Evolutionary conservation across 92 coral and sea anemone genomes (phyloP), one percentile per base, ranked within the genome.

Genomic region (Muricea muricata): DNA sequence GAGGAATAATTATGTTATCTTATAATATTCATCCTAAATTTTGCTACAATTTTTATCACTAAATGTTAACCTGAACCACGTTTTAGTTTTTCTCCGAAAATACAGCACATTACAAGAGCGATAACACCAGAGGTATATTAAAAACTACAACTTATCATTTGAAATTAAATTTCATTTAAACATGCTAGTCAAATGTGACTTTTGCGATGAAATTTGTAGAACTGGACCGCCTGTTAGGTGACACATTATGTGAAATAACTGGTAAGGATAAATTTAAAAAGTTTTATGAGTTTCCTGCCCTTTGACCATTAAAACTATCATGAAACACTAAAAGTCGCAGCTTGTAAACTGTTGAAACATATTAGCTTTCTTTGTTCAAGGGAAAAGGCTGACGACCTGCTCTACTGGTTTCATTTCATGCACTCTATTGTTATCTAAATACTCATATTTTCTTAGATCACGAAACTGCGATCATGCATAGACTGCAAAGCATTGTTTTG

Each of bases 381-480:
- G n/a, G n/a, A n/a, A n/a, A n/a, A n/a, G n/a, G n/a, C n/a, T n/a
- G n/a, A n/a, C n/a, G n/a, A n/a, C n/a, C n/a, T n/a, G n/a, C n/a
- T n/a, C n/a, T 45, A 6, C 12, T 17, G 14, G 50, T 45, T 45
- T 45, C 8, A 13, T 5, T 2, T 37, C 4, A 45, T 45, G 50
- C 50, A 17, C 50, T 17, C 9, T 45, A 45, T 17, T 37, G 42
- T 4, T 45, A 17, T 5, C 14, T 45, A 45, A 5, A 12, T 45
- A 18, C 20, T 52, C 0, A 52, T 52, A 52, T 52, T 52, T 52
- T 37, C 42, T 50, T 86, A 96, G 99, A 96, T 74, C 97, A 93
- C 46, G 99, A 96, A 76, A 96, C 99, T 8, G 95, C 97, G 9
- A 91, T 96, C 45, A 93, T 96, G 99, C 99, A 96, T 83, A 90